Percentiles rank a stretch among this genome's conserved stretches.
These are phyloP conservation scores for Smutsia gigantea DNA, from an alignment of 2,797 vertebrate species.

Conservation along the genomic window DNA sequence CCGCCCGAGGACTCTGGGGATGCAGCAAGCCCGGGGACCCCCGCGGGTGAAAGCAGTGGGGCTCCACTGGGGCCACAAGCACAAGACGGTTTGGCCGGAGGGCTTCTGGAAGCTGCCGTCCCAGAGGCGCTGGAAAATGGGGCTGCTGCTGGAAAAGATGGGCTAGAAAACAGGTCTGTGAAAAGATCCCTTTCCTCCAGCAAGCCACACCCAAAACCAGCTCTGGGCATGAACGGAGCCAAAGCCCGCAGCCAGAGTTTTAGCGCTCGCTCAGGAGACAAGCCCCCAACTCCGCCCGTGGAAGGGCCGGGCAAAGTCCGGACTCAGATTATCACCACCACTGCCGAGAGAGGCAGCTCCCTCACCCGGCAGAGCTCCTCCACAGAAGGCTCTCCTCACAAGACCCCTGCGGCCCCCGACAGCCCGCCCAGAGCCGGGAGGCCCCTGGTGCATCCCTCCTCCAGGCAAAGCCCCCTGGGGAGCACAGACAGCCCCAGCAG, in stretches of 20 bases:
- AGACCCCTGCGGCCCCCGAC: conserved; percentile 80
- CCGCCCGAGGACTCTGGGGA: conserved; percentile 82
- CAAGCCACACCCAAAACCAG: conserved; percentile 93
- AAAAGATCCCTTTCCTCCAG: conserved; percentile 91
- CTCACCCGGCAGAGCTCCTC: conserved; percentile 91
- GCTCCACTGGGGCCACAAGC: conserved; percentile 73
- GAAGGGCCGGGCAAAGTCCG: conserved; percentile 91
- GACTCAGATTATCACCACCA: conserved; percentile 96
- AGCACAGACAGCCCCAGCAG: conserved; percentile 84
- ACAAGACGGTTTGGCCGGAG: conserved; percentile 77
- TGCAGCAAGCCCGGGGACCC: conserved; percentile 45
- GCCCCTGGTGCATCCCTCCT: conserved; percentile 70
- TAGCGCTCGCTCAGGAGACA: conserved; percentile 91
- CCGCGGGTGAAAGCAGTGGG: conserved; percentile 62
- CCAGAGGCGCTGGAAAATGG: conserved; percentile 77
- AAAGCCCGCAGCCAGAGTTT: conserved; percentile 97
- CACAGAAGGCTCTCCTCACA: conserved; percentile 89
- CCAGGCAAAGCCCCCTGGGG: conserved; percentile 86
- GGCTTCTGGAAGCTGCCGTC: conserved; percentile 74
- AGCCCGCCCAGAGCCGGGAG: conserved; percentile 75
- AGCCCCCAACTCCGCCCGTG: conserved; percentile 83
- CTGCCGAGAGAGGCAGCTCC: conserved; percentile 93
- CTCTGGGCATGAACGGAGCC: conserved; percentile 95
- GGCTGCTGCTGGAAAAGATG: conserved; percentile 85
- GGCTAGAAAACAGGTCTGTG: conserved; percentile 87